A percentile compares a stretch with the other conserved stretches of the same genome.
These are phyloP conservation scores for Steinernema scapterisci DNA, from an alignment of 2,888 invertebrate genomes.

Conservation along the genomic window DNA sequence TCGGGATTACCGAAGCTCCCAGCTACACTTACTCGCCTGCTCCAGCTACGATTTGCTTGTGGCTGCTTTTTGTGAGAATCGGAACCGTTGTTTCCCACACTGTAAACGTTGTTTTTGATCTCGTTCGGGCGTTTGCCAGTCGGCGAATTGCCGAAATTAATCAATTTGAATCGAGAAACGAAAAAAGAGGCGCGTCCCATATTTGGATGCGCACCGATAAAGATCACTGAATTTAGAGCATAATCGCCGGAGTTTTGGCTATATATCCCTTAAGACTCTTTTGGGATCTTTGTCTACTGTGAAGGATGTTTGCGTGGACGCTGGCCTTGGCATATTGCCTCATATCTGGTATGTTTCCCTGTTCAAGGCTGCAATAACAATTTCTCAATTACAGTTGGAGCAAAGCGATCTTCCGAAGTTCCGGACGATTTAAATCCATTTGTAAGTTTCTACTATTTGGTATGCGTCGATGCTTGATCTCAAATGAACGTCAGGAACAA, in stretches of 20 bases:
- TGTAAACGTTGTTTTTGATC: not conserved
- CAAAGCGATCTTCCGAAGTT: not conserved
- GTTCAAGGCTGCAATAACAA: not conserved
- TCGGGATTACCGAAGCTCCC: not conserved
- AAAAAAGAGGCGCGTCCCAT: slow-evolving; percentile 27
- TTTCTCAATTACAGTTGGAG: not conserved
- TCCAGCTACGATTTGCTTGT: not conserved
- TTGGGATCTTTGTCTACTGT: not conserved
- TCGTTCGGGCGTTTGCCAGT: not conserved
- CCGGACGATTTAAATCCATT: not conserved
- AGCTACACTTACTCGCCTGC: not conserved
- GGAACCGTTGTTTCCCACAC: no score
- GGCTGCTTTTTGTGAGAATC: no score
- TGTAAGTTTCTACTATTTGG: no score
- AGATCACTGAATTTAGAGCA: slow-evolving; percentile 29
- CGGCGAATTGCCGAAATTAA: slow-evolving; percentile 21
- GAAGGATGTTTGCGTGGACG: not conserved
- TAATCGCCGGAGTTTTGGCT: slow-evolving; percentile 7
- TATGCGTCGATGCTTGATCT: no score
- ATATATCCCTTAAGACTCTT: slow-evolving; percentile 5
- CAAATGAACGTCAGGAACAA: not conserved
- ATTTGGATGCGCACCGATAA: slow-evolving; percentile 25
- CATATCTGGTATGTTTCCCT: not conserved
- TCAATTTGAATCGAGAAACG: slow-evolving; percentile 13
- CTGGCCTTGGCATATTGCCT: not conserved